Evolutionary conservation across 2,797 vertebrate genomes (phyloP).

Genomic region (Diceros bicornis): DNA sequence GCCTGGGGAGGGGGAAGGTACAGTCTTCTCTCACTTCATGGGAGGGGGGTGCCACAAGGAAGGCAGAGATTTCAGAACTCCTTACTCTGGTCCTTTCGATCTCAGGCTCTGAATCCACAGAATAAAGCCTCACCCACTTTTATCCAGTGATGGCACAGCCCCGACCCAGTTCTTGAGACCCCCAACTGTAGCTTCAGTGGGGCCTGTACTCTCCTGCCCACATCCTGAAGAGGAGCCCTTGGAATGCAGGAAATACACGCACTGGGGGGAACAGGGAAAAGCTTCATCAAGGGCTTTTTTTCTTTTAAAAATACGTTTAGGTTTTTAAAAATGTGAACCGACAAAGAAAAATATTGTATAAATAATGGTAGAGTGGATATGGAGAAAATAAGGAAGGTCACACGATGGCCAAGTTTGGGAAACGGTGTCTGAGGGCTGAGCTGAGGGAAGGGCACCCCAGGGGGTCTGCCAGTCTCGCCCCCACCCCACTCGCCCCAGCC

Average conservation of each 20-base stretch:
- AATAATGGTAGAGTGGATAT: neutral
- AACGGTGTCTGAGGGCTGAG: neutral
- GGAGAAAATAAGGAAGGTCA: neutral
- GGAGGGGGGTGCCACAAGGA: neutral
- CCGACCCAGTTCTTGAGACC: neutral
- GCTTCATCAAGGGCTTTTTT: neutral
- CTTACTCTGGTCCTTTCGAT: neutral
- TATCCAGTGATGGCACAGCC: neutral
- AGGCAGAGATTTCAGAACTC: neutral
- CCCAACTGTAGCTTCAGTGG: neutral
- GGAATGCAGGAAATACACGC: neutral
- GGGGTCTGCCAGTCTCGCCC: neutral
- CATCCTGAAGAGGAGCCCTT: neutral
- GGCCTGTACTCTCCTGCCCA: neutral
- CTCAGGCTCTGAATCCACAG: neutral
- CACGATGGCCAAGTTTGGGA: neutral
- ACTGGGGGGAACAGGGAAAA: neutral
- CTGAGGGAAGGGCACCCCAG: neutral
- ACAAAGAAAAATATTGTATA: neutral
- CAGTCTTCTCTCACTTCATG: neutral
- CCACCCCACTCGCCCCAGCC: neutral
- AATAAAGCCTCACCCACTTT: neutral
- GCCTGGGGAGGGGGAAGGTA: neutral
- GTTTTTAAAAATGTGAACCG: neutral
- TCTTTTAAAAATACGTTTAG: slow-evolving; percentile 24